A percentile compares a stretch with the other conserved stretches of the same genome.
phyloP scores from a whole-genome alignment of 1,140 invertebrate genomes.

The Aradophagus sp. region DNA sequence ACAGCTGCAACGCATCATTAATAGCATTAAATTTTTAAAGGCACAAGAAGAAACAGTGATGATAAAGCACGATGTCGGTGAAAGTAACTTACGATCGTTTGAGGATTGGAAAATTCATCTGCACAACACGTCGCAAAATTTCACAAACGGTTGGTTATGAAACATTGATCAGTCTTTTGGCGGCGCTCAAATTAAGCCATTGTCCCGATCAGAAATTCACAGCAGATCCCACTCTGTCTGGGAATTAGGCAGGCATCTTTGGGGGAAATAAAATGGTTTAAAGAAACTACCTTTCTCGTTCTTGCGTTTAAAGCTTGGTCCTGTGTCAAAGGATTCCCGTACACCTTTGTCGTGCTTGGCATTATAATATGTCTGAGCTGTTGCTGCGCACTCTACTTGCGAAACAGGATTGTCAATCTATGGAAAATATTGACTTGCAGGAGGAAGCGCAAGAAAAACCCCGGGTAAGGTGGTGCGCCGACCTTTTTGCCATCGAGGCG shows the following conservation, averaged over 20 bases:
- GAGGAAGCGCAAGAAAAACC: slow-evolving; percentile 34
- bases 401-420: slow-evolving; percentile 50
- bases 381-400: slow-evolving; percentile 63
- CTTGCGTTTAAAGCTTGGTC: slow-evolving; percentile 33
- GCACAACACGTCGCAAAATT: slow-evolving; percentile 35
- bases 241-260: slow-evolving; percentile 13
- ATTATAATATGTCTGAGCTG: slow-evolving; percentile 60
- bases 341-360: slow-evolving; percentile 32
- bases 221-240: no score
- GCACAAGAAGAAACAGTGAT: slow-evolving; percentile 21
- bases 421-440: slow-evolving; percentile 49
- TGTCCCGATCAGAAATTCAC: no score
- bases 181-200: no score
- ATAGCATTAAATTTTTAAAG: no score
- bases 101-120: slow-evolving; percentile 41
- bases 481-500: no score
- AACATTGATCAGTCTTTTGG: slow-evolving; percentile 13
- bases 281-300: slow-evolving; percentile 10
- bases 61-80: slow-evolving; percentile 19
- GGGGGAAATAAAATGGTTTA: slow-evolving; percentile 4
- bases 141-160: slow-evolving; percentile 47
- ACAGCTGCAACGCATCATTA: no score
- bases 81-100: slow-evolving; percentile 24
- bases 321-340: slow-evolving; percentile 42
- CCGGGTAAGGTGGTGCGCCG: no score